Evolutionary conservation across 2,113 vertebrate genomes (phyloP).

Genomic region (Strix aluco): DNA sequence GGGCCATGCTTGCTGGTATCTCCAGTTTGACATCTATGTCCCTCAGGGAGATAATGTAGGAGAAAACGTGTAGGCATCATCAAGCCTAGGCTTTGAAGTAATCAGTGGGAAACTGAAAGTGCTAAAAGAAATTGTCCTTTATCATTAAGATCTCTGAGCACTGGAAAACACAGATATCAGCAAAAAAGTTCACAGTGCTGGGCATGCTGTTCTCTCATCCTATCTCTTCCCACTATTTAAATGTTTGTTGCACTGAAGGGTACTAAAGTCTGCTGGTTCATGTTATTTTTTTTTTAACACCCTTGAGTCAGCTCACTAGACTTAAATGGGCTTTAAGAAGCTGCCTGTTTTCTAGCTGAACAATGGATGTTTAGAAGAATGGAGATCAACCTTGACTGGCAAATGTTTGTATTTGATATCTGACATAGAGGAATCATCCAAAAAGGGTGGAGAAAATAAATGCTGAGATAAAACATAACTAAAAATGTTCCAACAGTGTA

Average conservation of each 20-base stretch:
- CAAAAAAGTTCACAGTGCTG: neutral
- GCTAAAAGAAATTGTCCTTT: neutral
- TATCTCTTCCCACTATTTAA: neutral
- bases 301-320: neutral
- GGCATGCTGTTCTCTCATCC: neutral
- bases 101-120: neutral
- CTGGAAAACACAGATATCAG: neutral
- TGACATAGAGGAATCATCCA: neutral
- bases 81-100: neutral
- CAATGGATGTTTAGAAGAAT: neutral
- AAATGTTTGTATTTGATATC: neutral
- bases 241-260: neutral
- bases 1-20: neutral
- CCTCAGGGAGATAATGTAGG: neutral
- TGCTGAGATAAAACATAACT: neutral
- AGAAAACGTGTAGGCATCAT: neutral
- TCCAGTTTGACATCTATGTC: neutral
- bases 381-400: neutral
- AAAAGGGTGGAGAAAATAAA: neutral
- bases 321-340: neutral
- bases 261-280: neutral
- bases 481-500: neutral
- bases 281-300: neutral
- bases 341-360: neutral
- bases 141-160: neutral